phyloP scores from a whole-genome alignment of 2,888 invertebrate genomes.

The Netelia virgata region DNA sequence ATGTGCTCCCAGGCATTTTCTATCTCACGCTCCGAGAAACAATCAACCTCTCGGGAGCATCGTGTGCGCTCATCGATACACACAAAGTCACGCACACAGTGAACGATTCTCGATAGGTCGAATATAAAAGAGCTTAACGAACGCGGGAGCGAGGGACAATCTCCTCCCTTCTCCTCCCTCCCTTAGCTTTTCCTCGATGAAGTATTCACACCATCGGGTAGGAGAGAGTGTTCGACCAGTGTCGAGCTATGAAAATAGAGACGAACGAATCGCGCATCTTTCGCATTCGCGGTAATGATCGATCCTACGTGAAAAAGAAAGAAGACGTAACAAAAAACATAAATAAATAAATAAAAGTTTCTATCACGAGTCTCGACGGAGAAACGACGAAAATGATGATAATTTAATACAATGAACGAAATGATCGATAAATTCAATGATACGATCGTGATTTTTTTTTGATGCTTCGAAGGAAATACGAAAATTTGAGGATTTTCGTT shows the following conservation, averaged over 20 bases:
- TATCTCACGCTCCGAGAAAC: conserved; percentile 32
- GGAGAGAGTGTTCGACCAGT: background rate
- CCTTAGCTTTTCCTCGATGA: conserved; percentile 22
- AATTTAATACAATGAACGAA: background rate
- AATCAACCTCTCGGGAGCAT: conserved; percentile 32
- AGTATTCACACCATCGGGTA: conserved; percentile 26
- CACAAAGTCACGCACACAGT: background rate
- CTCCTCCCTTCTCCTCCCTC: background rate
- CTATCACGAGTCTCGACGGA: background rate
- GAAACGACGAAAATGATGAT: background rate
- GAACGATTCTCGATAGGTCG: conserved; percentile 20
- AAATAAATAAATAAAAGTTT: too few relatives aligned
- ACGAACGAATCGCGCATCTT: conserved; percentile 35
- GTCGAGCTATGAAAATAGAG: conserved; percentile 33
- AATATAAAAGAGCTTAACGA: conserved; percentile 57
- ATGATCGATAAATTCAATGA: background rate
- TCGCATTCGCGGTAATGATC: conserved; percentile 20
- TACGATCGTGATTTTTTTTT: background rate
- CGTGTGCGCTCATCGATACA: background rate
- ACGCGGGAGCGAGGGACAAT: conserved; percentile 9
- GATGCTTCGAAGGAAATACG: background rate
- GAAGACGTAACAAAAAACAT: conserved; percentile 2
- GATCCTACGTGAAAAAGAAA: conserved; percentile 17
- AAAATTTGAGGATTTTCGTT: background rate
- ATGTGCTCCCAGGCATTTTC: conserved; percentile 9